These are phyloP conservation scores for Setophaga petechia DNA, from an alignment of 2,113 vertebrate species.

Conservation along the genomic window DNA sequence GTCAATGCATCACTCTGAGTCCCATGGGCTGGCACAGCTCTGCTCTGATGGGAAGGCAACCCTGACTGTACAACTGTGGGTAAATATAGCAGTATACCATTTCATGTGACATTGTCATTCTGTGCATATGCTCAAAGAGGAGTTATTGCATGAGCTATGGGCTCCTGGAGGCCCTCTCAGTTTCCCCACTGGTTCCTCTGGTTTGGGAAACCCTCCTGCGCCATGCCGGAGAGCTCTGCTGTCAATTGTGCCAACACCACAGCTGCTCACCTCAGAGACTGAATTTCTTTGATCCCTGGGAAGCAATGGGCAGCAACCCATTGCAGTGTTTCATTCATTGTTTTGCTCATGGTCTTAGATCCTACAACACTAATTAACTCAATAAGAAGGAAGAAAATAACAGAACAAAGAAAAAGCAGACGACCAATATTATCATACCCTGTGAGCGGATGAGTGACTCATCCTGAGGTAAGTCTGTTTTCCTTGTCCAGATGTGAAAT, in stretches of 20 bases:
- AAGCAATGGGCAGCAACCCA: not conserved
- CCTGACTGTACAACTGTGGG: not conserved
- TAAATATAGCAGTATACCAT: not conserved
- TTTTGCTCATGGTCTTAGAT: not conserved
- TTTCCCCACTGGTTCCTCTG: not conserved
- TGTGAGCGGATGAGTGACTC: not conserved
- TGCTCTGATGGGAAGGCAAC: not conserved
- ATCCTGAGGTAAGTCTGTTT: slow-evolving; percentile 11
- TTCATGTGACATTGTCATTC: not conserved
- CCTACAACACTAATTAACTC: not conserved
- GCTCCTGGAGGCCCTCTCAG: not conserved
- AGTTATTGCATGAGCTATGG: not conserved
- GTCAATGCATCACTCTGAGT: not conserved
- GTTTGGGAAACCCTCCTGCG: not conserved
- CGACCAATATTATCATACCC: not conserved
- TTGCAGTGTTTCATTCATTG: not conserved
- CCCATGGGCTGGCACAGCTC: not conserved
- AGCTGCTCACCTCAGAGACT: not conserved
- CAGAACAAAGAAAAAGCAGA: not conserved
- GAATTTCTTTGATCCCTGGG: not conserved
- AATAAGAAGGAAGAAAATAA: not conserved
- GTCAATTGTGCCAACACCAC: not conserved
- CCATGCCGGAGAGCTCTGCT: not conserved
- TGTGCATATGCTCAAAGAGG: not conserved
- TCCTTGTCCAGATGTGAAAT: not conserved